A percentile compares a stretch with the other conserved stretches of the same genome.
Evolutionary conservation across 1,140 invertebrate genomes (phyloP).

Genomic region (Papilio polyxenes): DNA sequence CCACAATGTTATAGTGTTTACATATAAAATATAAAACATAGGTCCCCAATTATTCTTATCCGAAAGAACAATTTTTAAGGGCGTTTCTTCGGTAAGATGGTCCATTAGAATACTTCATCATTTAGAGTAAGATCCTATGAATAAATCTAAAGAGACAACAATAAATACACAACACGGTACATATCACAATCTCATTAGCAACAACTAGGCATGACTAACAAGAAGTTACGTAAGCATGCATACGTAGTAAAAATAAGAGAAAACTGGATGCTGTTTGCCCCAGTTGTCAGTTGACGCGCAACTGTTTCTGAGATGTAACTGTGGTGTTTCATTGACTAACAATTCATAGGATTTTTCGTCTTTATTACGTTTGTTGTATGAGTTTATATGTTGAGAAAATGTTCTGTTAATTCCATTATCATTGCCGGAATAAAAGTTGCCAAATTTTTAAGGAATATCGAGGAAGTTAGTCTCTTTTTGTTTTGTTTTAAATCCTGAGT

Average conservation of each 20-base stretch:
- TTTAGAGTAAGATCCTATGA: too few relatives aligned
- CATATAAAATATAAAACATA: neutral
- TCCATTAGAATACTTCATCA: too few relatives aligned
- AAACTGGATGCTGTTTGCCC: neutral
- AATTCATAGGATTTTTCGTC: neutral
- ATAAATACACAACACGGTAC: neutral
- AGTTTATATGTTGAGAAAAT: neutral
- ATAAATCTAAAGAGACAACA: neutral
- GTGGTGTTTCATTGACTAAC: neutral
- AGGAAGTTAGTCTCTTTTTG: neutral
- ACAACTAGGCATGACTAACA: neutral
- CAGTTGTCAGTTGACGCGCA: neutral
- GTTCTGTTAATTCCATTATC: neutral
- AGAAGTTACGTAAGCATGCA: neutral
- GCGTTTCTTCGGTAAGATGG: too few relatives aligned
- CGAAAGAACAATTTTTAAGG: too few relatives aligned
- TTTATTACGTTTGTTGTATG: neutral
- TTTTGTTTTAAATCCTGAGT: too few relatives aligned
- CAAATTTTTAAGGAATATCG: neutral
- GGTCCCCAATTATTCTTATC: too few relatives aligned
- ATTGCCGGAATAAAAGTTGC: neutral
- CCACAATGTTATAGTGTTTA: neutral
- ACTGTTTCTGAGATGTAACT: neutral
- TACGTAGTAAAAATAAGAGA: conserved; percentile 1
- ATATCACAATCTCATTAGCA: neutral